Evolutionary conservation across 2,113 vertebrate genomes (phyloP).

Genomic region (Lagopus muta): DNA sequence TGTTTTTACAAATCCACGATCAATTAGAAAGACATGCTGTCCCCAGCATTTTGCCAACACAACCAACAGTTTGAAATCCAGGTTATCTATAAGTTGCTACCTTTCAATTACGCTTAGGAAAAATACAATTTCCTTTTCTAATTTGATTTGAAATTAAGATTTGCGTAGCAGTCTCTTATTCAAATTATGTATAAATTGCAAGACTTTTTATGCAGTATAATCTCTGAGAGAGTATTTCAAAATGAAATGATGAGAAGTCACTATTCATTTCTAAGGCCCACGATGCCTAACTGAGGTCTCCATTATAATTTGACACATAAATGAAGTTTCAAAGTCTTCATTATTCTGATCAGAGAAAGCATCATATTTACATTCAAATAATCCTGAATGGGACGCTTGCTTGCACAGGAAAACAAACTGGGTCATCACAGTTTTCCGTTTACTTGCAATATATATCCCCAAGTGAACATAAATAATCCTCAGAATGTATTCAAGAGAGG

Average conservation of each 20-base stretch:
- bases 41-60: background rate
- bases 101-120: background rate
- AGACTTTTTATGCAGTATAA: constrained; percentile 34
- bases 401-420: constrained; percentile 1
- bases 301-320: constrained; percentile 1
- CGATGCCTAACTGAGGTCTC: background rate
- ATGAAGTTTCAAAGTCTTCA: constrained; percentile 39
- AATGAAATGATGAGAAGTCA: constrained; percentile 36
- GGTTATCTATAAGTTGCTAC: background rate
- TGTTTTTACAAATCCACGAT: background rate
- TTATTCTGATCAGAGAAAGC: constrained; percentile 5
- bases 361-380: constrained; percentile 17
- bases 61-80: background rate
- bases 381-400: background rate
- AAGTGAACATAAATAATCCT: background rate
- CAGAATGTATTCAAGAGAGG: background rate
- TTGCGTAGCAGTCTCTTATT: background rate
- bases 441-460: background rate
- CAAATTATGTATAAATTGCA: constrained; percentile 29
- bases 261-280: background rate
- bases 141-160: background rate
- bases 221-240: constrained; percentile 29
- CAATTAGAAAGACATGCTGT: background rate
- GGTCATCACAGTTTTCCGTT: background rate
- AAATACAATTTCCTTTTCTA: background rate